Percentiles rank a stretch among this genome's conserved stretches.
Evolutionary conservation across 2,888 invertebrate species (phyloP).

Genomic region (Neuroscelio doddi): DNA sequence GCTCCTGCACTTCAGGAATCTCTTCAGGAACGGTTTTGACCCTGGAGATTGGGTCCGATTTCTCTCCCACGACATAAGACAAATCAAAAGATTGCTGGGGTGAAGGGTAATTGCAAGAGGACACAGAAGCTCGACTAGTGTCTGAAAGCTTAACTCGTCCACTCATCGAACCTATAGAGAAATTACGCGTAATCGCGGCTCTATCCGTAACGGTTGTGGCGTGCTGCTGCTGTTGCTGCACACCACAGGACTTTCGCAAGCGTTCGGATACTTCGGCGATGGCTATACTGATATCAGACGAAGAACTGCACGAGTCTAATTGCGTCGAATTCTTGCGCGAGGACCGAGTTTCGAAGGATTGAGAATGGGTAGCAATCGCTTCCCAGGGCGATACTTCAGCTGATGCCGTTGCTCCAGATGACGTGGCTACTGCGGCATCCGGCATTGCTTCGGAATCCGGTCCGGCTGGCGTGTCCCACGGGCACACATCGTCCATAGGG

Average conservation of each 20-base stretch:
- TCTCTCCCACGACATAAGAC: conserved; percentile 54
- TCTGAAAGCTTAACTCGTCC: conserved; percentile 62
- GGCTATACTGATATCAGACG: conserved; percentile 81
- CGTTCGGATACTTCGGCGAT: conserved; percentile 75
- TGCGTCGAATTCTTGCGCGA: conserved; percentile 80
- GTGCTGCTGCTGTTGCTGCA: conserved; percentile 73
- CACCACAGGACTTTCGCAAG: conserved; percentile 77
- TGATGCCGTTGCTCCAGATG: conserved; percentile 53
- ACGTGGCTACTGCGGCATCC: conserved; percentile 52
- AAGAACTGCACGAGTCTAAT: conserved; percentile 82
- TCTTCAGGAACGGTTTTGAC: conserved; percentile 55
- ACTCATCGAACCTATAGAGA: conserved; percentile 68
- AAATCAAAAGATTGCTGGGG: conserved; percentile 73
- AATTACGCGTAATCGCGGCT: conserved; percentile 60
- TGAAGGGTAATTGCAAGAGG: conserved; percentile 70
- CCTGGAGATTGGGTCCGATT: conserved; percentile 50
- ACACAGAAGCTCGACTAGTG: conserved; percentile 72
- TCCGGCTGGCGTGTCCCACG: conserved; percentile 73
- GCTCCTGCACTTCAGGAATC: conserved; percentile 41
- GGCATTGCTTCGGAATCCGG: conserved; percentile 48
- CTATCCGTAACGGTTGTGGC: conserved; percentile 77
- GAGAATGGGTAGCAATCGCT: conserved; percentile 46
- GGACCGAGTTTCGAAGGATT: conserved; percentile 51
- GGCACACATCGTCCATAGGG: conserved; percentile 75
- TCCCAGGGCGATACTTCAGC: conserved; percentile 54